These are phyloP conservation scores for Psilanteris sp. DNA, from an alignment of 1,140 invertebrate species.

Conservation along the genomic window DNA sequence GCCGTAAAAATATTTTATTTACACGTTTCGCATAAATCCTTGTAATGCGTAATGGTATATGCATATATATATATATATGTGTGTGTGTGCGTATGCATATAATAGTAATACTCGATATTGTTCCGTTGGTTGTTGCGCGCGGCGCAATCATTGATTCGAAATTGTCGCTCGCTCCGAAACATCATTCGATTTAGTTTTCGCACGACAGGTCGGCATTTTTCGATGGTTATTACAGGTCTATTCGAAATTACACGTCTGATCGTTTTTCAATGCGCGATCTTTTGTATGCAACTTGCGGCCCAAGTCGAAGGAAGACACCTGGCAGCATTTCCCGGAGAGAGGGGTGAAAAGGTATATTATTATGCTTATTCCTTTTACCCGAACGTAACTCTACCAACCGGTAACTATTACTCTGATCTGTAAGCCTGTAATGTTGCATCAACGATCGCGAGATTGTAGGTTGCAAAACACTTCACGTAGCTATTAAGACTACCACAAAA, in stretches of 20 bases:
- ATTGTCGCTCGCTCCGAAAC: no score
- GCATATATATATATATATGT: background rate
- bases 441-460: slow-evolving; percentile 60
- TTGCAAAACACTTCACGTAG: slow-evolving; percentile 53
- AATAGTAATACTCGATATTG: background rate
- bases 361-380: slow-evolving; percentile 57
- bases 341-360: slow-evolving; percentile 50
- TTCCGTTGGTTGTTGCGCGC: no score
- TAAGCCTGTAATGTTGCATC: slow-evolving; percentile 56
- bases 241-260: slow-evolving; percentile 27
- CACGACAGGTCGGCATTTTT: slow-evolving; percentile 22
- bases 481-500: slow-evolving; percentile 55
- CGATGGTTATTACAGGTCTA: background rate
- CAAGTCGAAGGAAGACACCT: slow-evolving; percentile 59
- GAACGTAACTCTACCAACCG: slow-evolving; percentile 48
- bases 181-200: no score
- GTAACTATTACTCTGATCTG: slow-evolving; percentile 57
- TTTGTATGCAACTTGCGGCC: slow-evolving; percentile 27
- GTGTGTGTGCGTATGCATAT: no score
- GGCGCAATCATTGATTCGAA: no score
- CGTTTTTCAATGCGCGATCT: slow-evolving; percentile 17
- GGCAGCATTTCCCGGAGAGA: slow-evolving; percentile 42
- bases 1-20: slow-evolving; percentile 34
- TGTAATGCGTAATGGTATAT: slow-evolving; percentile 26
- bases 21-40: slow-evolving; percentile 19